Evolutionary conservation across 1,140 invertebrate genomes (phyloP).

Genomic region (Rhopalosiphum padi): DNA sequence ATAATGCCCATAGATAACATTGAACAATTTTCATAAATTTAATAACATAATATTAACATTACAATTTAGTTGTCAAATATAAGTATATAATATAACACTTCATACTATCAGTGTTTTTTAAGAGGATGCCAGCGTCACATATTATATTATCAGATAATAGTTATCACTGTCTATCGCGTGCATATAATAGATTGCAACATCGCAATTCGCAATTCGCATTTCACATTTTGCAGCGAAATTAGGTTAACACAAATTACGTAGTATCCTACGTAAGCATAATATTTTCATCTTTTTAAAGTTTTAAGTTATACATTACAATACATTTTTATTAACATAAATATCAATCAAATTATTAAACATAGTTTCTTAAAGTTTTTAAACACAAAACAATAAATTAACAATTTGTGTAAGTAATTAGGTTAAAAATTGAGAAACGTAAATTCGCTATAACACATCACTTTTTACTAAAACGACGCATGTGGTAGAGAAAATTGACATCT

Average conservation of each 20-base stretch:
- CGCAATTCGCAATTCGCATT: constrained; percentile 6
- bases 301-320: background rate
- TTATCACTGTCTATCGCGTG: background rate
- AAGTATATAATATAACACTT: background rate
- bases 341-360: background rate
- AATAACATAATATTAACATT: background rate
- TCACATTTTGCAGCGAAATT: background rate
- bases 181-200: background rate
- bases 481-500: background rate
- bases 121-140: background rate
- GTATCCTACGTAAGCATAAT: background rate
- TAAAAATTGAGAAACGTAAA: background rate
- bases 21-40: background rate
- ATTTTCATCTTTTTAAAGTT: background rate
- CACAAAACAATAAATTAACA: background rate
- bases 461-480: background rate
- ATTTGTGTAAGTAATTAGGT: background rate
- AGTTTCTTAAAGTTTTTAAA: background rate
- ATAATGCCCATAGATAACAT: background rate
- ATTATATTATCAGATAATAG: constrained; percentile 3
- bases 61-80: constrained; percentile 9
- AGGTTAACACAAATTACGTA: background rate
- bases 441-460: background rate
- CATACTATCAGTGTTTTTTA: constrained; percentile 9
- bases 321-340: background rate